A percentile compares a stretch with the other conserved stretches of the same genome.
Conservation (phyloP, 2,888 invertebrate species). For the Heteromyza rotundicornis region DNA sequence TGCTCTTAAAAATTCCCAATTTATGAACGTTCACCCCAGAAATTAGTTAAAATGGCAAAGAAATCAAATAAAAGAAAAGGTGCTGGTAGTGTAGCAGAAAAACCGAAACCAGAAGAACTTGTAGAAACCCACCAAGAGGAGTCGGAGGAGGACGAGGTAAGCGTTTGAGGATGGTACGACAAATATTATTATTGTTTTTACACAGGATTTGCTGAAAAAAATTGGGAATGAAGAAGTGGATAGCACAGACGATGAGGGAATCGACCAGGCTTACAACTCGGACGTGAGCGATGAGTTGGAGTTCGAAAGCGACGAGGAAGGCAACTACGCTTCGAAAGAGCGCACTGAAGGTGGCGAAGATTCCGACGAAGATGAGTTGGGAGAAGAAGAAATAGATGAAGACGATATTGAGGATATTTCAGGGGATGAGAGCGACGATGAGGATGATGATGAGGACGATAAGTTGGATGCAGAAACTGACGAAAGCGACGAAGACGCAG, state of each 20-base stretch:
- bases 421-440: conserved; percentile 55
- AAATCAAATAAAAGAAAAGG: conserved; percentile 32
- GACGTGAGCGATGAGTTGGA: conserved; percentile 58
- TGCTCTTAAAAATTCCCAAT: not conserved
- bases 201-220: conserved; percentile 50
- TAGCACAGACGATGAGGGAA: conserved; percentile 63
- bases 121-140: conserved; percentile 8
- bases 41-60: conserved; percentile 28
- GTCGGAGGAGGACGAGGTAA: not conserved
- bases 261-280: conserved; percentile 51
- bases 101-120: conserved; percentile 17
- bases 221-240: conserved; percentile 60
- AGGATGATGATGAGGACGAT: conserved; percentile 41
- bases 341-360: conserved; percentile 38
- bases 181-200: conserved; percentile 8
- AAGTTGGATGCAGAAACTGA: conserved; percentile 31
- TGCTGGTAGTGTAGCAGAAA: not conserved
- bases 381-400: conserved; percentile 51
- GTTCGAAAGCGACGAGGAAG: conserved; percentile 68
- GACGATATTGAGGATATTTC: conserved; percentile 55
- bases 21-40: not conserved
- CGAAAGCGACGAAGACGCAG: conserved; percentile 24
- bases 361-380: conserved; percentile 43
- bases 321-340: conserved; percentile 61
- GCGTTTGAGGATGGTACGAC: not conserved